Conservation (phyloP, 2,113 vertebrate species). For the Microtus ochrogaster region DNA sequence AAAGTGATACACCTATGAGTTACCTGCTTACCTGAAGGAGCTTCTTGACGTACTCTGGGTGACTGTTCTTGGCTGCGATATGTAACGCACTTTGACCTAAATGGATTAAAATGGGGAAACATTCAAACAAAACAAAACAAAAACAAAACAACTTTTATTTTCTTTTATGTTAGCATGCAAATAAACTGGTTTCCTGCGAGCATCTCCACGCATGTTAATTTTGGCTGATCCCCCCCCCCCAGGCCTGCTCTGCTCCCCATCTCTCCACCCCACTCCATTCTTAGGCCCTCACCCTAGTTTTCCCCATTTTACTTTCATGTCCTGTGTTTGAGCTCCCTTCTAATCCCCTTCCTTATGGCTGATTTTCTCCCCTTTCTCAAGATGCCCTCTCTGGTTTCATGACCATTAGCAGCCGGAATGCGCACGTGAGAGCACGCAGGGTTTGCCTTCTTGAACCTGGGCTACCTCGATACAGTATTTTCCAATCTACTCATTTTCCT, state of each 20-base stretch:
- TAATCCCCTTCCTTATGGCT: background rate
- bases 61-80: slow-evolving; percentile 95
- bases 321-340: background rate
- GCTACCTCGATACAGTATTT: background rate
- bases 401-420: background rate
- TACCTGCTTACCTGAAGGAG: slow-evolving; percentile 92
- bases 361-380: background rate
- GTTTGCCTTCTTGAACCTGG: background rate
- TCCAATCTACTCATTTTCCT: background rate
- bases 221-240: too few species aligned
- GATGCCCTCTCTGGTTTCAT: background rate
- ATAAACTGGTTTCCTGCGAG: background rate
- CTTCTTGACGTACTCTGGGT: slow-evolving; percentile 92
- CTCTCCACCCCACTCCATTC: background rate
- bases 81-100: slow-evolving; percentile 95
- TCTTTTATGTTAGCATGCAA: background rate
- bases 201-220: background rate
- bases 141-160: background rate
- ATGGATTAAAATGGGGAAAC: slow-evolving; percentile 46
- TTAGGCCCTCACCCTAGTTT: too few species aligned
- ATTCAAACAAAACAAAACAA: background rate
- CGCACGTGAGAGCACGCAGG: background rate
- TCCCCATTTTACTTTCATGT: background rate
- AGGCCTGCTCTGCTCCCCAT: background rate
- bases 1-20: background rate